Evolutionary conservation across 2,888 invertebrate species (phyloP), one percentile per base, ranked within the genome.

Genomic region (Electrophaes corylata): DNA sequence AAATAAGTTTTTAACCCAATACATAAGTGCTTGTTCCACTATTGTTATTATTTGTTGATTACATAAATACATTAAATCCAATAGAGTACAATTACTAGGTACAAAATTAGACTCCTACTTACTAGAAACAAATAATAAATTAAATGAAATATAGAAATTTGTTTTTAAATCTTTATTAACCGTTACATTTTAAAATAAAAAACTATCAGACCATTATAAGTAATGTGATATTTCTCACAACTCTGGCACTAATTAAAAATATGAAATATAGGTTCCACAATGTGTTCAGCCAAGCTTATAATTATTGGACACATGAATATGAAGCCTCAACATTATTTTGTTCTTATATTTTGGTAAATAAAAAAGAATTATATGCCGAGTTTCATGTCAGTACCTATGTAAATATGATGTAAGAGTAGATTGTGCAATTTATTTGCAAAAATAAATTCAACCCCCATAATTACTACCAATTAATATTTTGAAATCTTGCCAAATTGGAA

Each of bases 1-100:
- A 88, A 81, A 73, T 10, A 26, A 6, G 12, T 40, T 46, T 23
- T 31, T 51, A 11, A 44, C 44, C 43, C 53, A 54, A 51, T 55
- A 48, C 26, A 2, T 29, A 16, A 35, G 35, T 14, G 31, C n/a
- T 29, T 35, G 5, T 35, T 35, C 14, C 5, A 35, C 35, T 35
- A 4, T 14, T 35, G 14, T 35, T n/a, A n/a, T 12, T n/a, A n/a
- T n/a, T n/a, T n/a, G n/a, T n/a, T n/a, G n/a, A n/a, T n/a, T n/a
- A n/a, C n/a, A n/a, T n/a, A n/a, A n/a, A n/a, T n/a, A n/a, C n/a
- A n/a, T n/a, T n/a, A n/a, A n/a, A n/a, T n/a, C n/a, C n/a, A n/a
- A n/a, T n/a, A n/a, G n/a, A n/a, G n/a, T n/a, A n/a, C n/a, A n/a
- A n/a, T n/a, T n/a, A n/a, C n/a, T n/a, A n/a, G n/a, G n/a, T n/a